These are phyloP conservation scores for Rhinichthys osculus DNA, from an alignment of 2,797 vertebrate species.

Conservation along the genomic window DNA sequence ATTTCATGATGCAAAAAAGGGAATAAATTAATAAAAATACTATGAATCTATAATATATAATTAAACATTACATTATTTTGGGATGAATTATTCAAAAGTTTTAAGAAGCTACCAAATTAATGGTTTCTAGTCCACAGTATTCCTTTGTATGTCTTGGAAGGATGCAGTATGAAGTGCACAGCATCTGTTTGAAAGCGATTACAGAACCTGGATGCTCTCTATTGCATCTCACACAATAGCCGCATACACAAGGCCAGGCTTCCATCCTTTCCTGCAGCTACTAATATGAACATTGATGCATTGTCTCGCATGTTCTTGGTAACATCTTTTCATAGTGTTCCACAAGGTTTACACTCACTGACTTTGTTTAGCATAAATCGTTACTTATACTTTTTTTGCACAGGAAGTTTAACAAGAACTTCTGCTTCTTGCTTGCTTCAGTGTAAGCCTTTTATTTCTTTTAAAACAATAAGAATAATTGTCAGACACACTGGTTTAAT, in stretches of 20 bases:
- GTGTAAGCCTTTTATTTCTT: neutral
- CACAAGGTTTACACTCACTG: neutral
- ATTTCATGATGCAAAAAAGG: neutral
- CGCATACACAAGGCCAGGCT: constrained; percentile 40
- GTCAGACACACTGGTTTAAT: neutral
- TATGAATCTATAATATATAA: neutral
- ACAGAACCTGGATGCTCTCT: constrained; percentile 59
- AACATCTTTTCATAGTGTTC: constrained; percentile 40
- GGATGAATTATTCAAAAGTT: neutral
- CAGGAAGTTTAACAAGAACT: neutral
- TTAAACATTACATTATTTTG: neutral
- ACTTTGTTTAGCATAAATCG: neutral
- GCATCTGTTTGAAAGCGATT: constrained; percentile 71
- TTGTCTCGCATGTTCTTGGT: constrained; percentile 50
- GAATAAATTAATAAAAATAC: neutral
- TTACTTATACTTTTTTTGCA: neutral
- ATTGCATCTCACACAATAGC: constrained; percentile 54
- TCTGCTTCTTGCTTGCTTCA: neutral
- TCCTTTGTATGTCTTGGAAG: constrained; percentile 32
- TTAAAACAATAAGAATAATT: neutral
- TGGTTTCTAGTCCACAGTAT: neutral
- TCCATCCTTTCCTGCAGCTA: constrained; percentile 32
- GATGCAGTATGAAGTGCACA: constrained; percentile 19
- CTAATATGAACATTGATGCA: constrained; percentile 57
- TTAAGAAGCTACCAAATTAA: constrained; percentile 8